Evolutionary conservation across 2,888 invertebrate species (phyloP).

Genomic region (Leptura quadrifasciata): DNA sequence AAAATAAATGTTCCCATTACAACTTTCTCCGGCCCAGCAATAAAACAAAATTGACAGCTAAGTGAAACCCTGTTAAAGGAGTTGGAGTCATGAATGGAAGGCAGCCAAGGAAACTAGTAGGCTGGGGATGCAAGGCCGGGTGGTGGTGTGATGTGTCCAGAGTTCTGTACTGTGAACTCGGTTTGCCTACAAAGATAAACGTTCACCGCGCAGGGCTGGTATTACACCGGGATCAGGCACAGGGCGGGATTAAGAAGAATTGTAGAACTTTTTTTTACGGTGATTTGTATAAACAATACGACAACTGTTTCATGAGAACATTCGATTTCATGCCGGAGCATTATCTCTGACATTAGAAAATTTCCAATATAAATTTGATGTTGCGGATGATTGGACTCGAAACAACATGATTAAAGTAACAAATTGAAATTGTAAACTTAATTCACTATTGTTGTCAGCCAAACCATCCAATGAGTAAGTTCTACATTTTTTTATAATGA

Average conservation of each 20-base stretch:
- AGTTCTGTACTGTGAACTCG: slow-evolving; percentile 27
- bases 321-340: too few species aligned
- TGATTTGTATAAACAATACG: too few species aligned
- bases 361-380: too few species aligned
- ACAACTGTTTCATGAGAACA: too few species aligned
- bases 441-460: too few species aligned
- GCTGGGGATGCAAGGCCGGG: slow-evolving; percentile 15
- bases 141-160: slow-evolving; percentile 32
- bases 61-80: neutral
- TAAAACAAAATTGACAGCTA: slow-evolving; percentile 3
- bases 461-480: too few species aligned
- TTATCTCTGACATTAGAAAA: too few species aligned
- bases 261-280: neutral
- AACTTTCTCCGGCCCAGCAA: neutral
- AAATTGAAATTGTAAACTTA: too few species aligned
- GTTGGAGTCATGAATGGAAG: slow-evolving; percentile 34
- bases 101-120: slow-evolving; percentile 21
- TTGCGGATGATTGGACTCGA: too few species aligned
- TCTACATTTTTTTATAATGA: too few species aligned
- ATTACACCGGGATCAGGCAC: slow-evolving; percentile 21
- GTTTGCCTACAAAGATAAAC: slow-evolving; percentile 31
- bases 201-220: slow-evolving; percentile 31
- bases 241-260: slow-evolving; percentile 15
- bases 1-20: neutral
- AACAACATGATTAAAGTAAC: too few species aligned